These are phyloP conservation scores for Drosophila acutilabella DNA, from an alignment of 2,888 invertebrate genomes.

Conservation along the genomic window DNA sequence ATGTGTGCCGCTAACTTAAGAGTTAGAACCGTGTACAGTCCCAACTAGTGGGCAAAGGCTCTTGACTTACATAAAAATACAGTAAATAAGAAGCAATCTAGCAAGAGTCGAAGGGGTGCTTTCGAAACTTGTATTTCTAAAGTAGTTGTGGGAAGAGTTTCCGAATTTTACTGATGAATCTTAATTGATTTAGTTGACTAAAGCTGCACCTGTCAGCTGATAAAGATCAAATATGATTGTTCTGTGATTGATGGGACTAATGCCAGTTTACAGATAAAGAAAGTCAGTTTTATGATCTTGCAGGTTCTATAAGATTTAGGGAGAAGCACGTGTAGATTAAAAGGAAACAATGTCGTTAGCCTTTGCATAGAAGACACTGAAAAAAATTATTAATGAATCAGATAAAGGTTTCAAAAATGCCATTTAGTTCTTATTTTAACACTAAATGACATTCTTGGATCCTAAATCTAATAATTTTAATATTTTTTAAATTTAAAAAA, in stretches of 20 bases:
- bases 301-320: not conserved
- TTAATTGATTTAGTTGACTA: not conserved
- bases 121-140: not conserved
- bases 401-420: no score
- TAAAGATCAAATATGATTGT: not conserved
- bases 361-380: no score
- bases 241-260: constrained; percentile 23
- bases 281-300: not conserved
- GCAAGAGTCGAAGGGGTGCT: not conserved
- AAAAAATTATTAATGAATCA: no score
- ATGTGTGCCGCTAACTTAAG: constrained; percentile 29
- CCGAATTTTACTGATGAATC: constrained; percentile 8
- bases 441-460: no score
- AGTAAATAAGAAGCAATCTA: not conserved
- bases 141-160: not conserved
- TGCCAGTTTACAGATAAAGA: not conserved
- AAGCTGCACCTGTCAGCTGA: constrained; percentile 3
- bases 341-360: no score
- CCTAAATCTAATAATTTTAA: no score
- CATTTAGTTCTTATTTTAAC: no score
- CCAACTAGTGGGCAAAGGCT: constrained; percentile 34
- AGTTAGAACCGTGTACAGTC: constrained; percentile 46
- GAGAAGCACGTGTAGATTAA: not conserved
- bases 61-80: constrained; percentile 4
- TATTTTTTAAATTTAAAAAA: no score